These are phyloP conservation scores for Caradrina kadenii DNA, from an alignment of 2,888 invertebrate genomes.

Conservation along the genomic window DNA sequence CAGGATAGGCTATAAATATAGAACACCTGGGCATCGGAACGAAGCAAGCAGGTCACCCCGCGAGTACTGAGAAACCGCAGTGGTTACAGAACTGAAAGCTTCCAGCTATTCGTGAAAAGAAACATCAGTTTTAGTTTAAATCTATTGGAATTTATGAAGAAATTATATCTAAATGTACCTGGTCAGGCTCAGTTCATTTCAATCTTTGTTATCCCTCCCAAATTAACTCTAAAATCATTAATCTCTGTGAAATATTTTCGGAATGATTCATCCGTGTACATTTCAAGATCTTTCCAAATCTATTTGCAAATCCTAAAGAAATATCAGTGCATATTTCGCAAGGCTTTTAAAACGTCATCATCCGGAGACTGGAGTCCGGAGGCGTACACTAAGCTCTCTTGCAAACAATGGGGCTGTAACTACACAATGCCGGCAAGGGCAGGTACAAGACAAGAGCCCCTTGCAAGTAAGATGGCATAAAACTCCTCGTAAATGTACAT, in stretches of 20 bases:
- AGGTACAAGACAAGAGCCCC: constrained; percentile 34
- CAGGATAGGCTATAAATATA: constrained; percentile 57
- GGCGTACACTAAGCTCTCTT: constrained; percentile 27
- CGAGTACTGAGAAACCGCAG: constrained; percentile 42
- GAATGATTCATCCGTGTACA: constrained; percentile 36
- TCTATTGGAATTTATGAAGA: not conserved
- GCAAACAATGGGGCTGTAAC: constrained; percentile 45
- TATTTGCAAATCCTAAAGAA: constrained; percentile 34
- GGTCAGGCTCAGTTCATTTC: not conserved
- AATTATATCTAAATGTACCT: constrained; percentile 1
- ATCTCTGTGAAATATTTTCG: constrained; percentile 14
- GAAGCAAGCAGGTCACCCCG: constrained; percentile 58
- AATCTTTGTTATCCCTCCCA: not conserved
- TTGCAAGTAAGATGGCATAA: constrained; percentile 26
- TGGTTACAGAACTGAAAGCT: constrained; percentile 11
- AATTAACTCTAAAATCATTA: constrained; percentile 5
- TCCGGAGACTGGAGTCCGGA: constrained; percentile 10
- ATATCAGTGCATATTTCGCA: constrained; percentile 33
- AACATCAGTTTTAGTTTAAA: not conserved
- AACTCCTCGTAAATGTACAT: constrained; percentile 5
- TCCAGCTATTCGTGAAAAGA: constrained; percentile 5
- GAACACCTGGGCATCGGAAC: constrained; percentile 57
- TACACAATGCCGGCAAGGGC: constrained; percentile 39
- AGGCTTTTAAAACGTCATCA: constrained; percentile 14
- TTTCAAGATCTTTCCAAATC: constrained; percentile 33